Conservation (phyloP, 2,797 vertebrate species). For the Ctenopoma kingsleyae region DNA sequence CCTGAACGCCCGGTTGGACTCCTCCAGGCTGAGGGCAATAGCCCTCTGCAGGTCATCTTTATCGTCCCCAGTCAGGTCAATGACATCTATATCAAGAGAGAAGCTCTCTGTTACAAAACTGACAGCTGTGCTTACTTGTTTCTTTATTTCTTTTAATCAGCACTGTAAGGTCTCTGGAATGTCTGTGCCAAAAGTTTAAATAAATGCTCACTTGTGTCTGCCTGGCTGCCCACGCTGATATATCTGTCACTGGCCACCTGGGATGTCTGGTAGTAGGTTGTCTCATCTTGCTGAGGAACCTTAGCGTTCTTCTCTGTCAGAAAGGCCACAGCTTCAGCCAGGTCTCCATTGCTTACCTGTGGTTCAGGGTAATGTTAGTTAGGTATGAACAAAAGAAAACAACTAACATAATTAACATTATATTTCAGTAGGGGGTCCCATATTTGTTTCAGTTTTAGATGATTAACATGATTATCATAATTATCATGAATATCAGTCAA, state of each 20-base stretch:
- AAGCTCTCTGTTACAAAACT: background rate
- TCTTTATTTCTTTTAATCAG: background rate
- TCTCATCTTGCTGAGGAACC: constrained; percentile 93
- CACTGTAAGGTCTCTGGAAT: background rate
- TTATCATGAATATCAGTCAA: too few relatives aligned
- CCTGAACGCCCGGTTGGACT: constrained; percentile 96
- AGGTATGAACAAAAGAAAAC: background rate
- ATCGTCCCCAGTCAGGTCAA: constrained; percentile 98
- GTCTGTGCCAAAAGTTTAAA: background rate
- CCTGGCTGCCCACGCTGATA: constrained; percentile 98
- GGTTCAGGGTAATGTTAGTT: background rate
- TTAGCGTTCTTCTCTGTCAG: constrained; percentile 97
- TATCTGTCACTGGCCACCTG: constrained; percentile 95
- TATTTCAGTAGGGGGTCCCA: too few relatives aligned
- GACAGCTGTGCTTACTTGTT: background rate
- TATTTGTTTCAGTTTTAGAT: too few relatives aligned
- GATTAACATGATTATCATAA: too few relatives aligned
- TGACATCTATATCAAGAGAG: constrained; percentile 90
- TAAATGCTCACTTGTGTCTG: constrained; percentile 91
- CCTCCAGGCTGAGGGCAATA: constrained; percentile 98
- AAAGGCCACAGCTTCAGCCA: constrained; percentile 95
- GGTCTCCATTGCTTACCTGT: constrained; percentile 96
- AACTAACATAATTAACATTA: too few relatives aligned
- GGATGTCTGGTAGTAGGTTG: constrained; percentile 94
- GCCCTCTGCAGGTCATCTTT: constrained; percentile 99